Percentiles rank a stretch among this genome's conserved stretches.
phyloP scores from a whole-genome alignment of 2,888 invertebrate genomes.

The Deroplatys truncata region DNA sequence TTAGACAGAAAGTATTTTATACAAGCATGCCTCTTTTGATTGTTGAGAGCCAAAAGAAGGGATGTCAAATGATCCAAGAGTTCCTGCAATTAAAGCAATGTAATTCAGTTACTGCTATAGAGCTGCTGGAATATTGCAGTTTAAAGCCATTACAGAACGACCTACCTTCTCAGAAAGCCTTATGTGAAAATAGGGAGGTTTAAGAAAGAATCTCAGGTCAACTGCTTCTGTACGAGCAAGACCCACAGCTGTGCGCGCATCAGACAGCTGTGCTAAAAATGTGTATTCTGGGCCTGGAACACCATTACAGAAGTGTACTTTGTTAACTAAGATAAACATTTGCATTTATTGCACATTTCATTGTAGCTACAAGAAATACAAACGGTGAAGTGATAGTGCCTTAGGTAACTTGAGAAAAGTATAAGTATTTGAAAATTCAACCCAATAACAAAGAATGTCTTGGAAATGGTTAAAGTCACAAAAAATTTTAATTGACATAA shows the following conservation, averaged over 20 bases:
- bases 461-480: too few species aligned
- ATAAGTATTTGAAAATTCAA: too few species aligned
- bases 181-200: constrained; percentile 55
- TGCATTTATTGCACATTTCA: too few species aligned
- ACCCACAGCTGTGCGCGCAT: constrained; percentile 69
- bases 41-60: constrained; percentile 45
- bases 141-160: background rate
- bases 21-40: constrained; percentile 46
- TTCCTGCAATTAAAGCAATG: constrained; percentile 33
- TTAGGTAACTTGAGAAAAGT: too few species aligned
- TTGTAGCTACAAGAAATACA: too few species aligned
- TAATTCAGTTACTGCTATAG: background rate
- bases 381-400: too few species aligned
- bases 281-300: constrained; percentile 56
- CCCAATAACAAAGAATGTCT: too few species aligned
- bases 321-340: background rate
- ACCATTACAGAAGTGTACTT: background rate
- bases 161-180: constrained; percentile 43
- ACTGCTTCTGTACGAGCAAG: constrained; percentile 68
- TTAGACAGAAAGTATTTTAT: constrained; percentile 48
- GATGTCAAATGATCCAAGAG: constrained; percentile 44
- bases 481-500: too few species aligned
- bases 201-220: constrained; percentile 70
- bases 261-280: constrained; percentile 74
- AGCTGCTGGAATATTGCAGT: too few species aligned